These are phyloP conservation scores for Alligator sinensis DNA, from an alignment of 2,113 vertebrate species.

Conservation along the genomic window DNA sequence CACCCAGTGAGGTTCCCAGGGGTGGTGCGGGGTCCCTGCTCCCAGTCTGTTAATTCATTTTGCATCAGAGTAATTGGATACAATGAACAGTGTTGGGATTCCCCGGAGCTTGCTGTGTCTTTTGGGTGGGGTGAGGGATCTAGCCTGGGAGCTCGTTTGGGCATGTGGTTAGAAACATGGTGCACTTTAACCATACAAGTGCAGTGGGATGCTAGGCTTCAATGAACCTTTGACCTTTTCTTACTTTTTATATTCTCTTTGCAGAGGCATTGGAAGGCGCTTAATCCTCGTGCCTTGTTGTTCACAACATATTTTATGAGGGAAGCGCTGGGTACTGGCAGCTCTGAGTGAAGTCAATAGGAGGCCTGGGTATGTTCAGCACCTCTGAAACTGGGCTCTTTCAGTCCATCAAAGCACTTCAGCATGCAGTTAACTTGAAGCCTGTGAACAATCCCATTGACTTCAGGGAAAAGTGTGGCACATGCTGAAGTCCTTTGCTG, in stretches of 20 bases:
- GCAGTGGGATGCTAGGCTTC: no score
- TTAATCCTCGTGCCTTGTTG: not conserved
- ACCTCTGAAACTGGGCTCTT: not conserved
- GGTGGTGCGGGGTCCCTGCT: no score
- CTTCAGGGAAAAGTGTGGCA: not conserved
- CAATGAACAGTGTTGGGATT: not conserved
- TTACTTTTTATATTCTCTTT: not conserved
- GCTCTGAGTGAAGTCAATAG: not conserved
- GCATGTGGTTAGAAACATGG: no score
- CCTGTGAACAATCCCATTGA: not conserved
- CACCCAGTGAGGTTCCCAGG: no score
- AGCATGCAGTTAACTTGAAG: no score
- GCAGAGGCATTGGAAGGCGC: not conserved
- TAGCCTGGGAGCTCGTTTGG: not conserved
- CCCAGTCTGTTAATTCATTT: no score
- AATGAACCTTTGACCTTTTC: no score
- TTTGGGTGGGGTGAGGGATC: not conserved
- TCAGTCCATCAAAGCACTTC: not conserved
- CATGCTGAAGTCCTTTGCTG: not conserved
- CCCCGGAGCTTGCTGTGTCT: not conserved
- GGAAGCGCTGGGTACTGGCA: not conserved
- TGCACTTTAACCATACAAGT: no score
- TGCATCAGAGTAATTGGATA: no score
- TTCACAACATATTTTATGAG: not conserved
- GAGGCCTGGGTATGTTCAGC: not conserved